Evolutionary conservation across 2,797 vertebrate species (phyloP).

Genomic region (Chaetodon trifasciatus): DNA sequence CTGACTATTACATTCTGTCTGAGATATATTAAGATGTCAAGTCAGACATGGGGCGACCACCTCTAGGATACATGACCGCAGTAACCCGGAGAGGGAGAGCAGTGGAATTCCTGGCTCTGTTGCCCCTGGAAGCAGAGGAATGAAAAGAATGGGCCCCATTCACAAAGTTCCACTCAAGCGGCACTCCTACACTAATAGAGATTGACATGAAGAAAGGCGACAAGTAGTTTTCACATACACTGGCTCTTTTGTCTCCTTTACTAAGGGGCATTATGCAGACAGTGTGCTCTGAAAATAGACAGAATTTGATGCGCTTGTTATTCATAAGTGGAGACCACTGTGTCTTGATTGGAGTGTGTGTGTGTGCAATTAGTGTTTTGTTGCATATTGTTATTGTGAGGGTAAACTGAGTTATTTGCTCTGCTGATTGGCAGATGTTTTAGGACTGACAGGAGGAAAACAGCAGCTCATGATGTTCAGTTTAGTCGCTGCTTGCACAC

Average conservation of each 20-base stretch:
- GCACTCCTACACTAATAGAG: conserved; percentile 78
- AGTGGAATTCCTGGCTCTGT: conserved; percentile 73
- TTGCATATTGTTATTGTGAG: conserved; percentile 45
- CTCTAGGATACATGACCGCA: conserved; percentile 42
- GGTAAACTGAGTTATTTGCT: conserved; percentile 45
- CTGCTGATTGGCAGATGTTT: conserved; percentile 42
- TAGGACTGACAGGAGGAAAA: conserved; percentile 5
- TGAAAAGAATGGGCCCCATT: conserved; percentile 83
- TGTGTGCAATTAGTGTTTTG: conserved; percentile 71
- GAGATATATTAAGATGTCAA: conserved; percentile 64
- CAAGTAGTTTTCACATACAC: conserved; percentile 81
- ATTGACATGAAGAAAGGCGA: conserved; percentile 80
- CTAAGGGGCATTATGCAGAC: conserved; percentile 64
- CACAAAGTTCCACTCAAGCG: conserved; percentile 78
- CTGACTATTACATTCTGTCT: conserved; percentile 4
- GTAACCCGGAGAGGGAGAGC: conserved; percentile 46
- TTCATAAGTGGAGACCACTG: conserved; percentile 60
- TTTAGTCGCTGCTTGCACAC: not conserved
- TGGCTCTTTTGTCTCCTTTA: conserved; percentile 75
- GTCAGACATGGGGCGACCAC: conserved; percentile 41
- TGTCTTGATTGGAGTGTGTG: conserved; percentile 67
- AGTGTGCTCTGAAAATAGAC: conserved; percentile 70
- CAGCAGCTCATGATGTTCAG: conserved; percentile 16
- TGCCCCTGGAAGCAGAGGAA: conserved; percentile 72
- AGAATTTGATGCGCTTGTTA: conserved; percentile 75